Percentiles rank a stretch among this genome's conserved stretches.
These are phyloP conservation scores for Thysanoteuthis rhombus DNA, from an alignment of 2,888 invertebrate species.

Conservation along the genomic window DNA sequence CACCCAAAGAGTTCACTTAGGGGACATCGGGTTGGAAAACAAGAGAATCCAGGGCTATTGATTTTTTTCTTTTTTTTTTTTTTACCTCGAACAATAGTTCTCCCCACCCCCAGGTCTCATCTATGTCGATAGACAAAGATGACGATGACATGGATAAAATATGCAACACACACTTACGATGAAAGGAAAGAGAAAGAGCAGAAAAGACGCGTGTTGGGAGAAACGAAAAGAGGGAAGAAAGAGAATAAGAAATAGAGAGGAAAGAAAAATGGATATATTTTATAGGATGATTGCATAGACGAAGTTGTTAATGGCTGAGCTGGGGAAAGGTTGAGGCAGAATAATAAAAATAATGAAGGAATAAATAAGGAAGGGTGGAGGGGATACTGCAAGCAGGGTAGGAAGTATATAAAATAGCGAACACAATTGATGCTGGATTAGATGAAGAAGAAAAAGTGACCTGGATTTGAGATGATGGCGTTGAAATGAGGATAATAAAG, in stretches of 20 bases:
- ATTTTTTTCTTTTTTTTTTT: background rate
- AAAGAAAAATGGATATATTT: background rate
- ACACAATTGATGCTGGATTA: background rate
- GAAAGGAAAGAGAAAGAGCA: background rate
- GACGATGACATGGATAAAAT: background rate
- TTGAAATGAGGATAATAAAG: background rate
- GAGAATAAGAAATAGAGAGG: background rate
- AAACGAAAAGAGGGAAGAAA: background rate
- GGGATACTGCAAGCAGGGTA: background rate
- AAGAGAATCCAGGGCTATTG: background rate
- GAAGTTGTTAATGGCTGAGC: background rate
- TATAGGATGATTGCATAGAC: background rate
- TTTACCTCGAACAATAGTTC: background rate
- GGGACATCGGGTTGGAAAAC: background rate
- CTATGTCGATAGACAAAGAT: background rate
- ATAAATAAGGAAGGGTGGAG: background rate
- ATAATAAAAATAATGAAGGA: background rate
- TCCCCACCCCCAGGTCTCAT: background rate
- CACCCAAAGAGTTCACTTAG: background rate
- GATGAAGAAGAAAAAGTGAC: background rate
- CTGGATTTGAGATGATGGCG: background rate
- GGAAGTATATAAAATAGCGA: background rate
- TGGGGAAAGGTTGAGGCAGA: background rate
- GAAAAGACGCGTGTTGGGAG: background rate
- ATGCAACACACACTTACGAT: background rate